Evolutionary conservation across 1,140 invertebrate species (phyloP).

Genomic region (Anagrus nilaparvatae): DNA sequence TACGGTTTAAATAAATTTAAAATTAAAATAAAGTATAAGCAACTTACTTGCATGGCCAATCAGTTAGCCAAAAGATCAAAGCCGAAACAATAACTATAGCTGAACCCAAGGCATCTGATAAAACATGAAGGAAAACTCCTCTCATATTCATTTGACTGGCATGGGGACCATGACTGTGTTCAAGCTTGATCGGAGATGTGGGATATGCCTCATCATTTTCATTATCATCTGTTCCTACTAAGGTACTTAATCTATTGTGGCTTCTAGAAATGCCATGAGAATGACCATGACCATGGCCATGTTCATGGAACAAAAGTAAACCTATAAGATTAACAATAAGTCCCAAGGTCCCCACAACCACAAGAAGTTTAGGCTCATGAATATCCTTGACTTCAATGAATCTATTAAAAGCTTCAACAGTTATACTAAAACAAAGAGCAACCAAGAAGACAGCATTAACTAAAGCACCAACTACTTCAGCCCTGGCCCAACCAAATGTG

Average conservation of each 20-base stretch:
- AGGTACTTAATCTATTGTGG: constrained; percentile 49
- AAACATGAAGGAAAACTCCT: constrained; percentile 93
- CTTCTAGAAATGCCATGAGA: constrained; percentile 58
- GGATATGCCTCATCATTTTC: constrained; percentile 68
- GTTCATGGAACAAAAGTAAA: constrained; percentile 72
- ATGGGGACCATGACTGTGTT: constrained; percentile 50
- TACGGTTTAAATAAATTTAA: constrained; percentile 31
- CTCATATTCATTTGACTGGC: constrained; percentile 92
- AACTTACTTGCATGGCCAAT: constrained; percentile 60
- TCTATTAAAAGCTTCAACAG: constrained; percentile 80
- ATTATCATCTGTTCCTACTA: constrained; percentile 64
- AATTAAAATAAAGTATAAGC: neutral
- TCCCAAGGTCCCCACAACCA: constrained; percentile 68
- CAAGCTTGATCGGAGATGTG: constrained; percentile 29
- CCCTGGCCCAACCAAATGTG: constrained; percentile 88
- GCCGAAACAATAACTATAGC: constrained; percentile 95
- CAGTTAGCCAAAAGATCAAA: constrained; percentile 75
- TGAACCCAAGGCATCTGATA: constrained; percentile 93
- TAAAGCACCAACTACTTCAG: constrained; percentile 86
- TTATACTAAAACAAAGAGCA: constrained; percentile 87
- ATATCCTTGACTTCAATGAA: constrained; percentile 79
- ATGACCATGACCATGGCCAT: constrained; percentile 62
- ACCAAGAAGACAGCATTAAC: constrained; percentile 88
- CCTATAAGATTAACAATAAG: constrained; percentile 77
- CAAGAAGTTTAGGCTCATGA: constrained; percentile 64